phyloP scores from a whole-genome alignment of 2,113 vertebrate genomes.

The Neogale vison region DNA sequence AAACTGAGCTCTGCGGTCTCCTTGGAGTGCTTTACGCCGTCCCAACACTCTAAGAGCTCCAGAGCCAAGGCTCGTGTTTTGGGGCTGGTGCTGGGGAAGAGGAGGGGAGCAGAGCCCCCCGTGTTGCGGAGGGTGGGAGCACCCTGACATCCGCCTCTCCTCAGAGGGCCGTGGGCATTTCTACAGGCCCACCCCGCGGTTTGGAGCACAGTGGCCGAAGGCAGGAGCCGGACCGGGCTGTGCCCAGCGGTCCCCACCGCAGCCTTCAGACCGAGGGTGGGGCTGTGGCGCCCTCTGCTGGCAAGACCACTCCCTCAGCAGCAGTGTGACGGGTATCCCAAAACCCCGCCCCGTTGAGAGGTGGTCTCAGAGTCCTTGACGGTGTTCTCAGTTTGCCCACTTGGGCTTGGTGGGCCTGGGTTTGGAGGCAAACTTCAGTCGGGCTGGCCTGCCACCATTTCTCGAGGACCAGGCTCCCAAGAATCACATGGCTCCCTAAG shows the following conservation, averaged over 20 bases:
- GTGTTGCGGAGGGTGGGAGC: neutral
- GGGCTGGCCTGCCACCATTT: neutral
- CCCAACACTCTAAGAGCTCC: fast-evolving
- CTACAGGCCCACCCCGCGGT: fast-evolving
- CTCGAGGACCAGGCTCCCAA: neutral
- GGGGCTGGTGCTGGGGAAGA: neutral
- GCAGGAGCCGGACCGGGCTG: neutral
- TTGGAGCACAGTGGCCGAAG: neutral
- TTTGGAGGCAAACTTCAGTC: neutral
- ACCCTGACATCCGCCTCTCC: neutral
- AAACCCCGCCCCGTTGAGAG: neutral
- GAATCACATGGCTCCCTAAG: neutral
- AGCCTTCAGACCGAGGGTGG: neutral
- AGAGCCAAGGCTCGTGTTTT: neutral
- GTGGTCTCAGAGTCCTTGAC: too few relatives aligned
- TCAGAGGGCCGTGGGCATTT: neutral
- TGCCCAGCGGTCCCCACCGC: fast-evolving
- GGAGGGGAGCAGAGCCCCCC: too few relatives aligned
- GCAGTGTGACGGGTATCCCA: too few relatives aligned
- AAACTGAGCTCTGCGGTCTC: neutral
- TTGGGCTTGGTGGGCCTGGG: fast-evolving
- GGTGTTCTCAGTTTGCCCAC: neutral
- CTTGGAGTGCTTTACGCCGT: neutral
- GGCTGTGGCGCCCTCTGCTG: neutral
- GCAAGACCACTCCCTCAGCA: fast-evolving